These are phyloP conservation scores for Galerucella pusilla DNA, from an alignment of 2,888 invertebrate species.

Conservation along the genomic window DNA sequence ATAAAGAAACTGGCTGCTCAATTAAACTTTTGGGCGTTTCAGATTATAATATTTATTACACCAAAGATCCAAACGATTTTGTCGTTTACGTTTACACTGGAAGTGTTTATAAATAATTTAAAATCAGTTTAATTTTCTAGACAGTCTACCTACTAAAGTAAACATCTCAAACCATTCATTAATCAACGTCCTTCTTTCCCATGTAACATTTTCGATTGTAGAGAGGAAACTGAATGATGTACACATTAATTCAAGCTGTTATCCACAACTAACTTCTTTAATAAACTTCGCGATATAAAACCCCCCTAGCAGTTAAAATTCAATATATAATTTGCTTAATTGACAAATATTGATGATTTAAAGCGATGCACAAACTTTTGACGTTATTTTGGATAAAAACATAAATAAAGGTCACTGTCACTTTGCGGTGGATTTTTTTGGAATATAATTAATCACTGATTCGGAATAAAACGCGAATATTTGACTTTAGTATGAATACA, in stretches of 20 bases:
- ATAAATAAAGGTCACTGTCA: no score
- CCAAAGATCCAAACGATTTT: background rate
- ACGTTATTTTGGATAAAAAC: no score
- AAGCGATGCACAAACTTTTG: no score
- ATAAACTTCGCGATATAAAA: slow-evolving; percentile 19
- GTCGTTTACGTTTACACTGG: background rate
- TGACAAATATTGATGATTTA: slow-evolving; percentile 30
- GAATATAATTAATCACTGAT: no score
- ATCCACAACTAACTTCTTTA: slow-evolving; percentile 30
- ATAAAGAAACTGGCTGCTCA: background rate
- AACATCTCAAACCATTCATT: slow-evolving; percentile 28
- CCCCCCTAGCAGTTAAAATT: slow-evolving; percentile 21
- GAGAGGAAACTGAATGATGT: slow-evolving; percentile 21
- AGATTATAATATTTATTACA: background rate
- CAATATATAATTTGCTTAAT: slow-evolving; percentile 31
- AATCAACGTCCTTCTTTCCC: slow-evolving; percentile 32
- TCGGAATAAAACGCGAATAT: no score
- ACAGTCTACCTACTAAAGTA: slow-evolving; percentile 14
- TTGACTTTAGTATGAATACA: background rate
- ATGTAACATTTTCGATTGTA: slow-evolving; percentile 19
- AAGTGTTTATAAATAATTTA: slow-evolving; percentile 2
- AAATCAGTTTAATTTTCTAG: slow-evolving; percentile 13
- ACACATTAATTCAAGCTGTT: slow-evolving; percentile 28
- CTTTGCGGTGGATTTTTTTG: no score
- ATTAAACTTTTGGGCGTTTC: background rate